A percentile compares a stretch with the other conserved stretches of the same genome.
phyloP scores from a whole-genome alignment of 1,140 invertebrate genomes.

The Hypothenemus hampei region DNA sequence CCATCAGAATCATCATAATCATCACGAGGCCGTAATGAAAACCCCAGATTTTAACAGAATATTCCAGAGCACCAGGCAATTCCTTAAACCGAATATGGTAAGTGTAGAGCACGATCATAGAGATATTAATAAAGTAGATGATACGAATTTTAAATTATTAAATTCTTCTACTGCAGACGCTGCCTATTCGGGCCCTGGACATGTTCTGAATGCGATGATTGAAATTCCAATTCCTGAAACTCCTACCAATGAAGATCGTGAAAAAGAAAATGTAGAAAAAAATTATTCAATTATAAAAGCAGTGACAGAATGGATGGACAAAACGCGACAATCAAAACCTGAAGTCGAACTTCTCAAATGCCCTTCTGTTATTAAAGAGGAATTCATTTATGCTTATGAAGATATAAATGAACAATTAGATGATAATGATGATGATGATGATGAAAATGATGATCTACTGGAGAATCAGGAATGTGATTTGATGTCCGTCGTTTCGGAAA shows the following conservation, averaged over 20 bases:
- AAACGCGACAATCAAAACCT: constrained; percentile 41
- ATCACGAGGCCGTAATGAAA: constrained; percentile 19
- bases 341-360: constrained; percentile 43
- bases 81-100: constrained; percentile 33
- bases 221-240: constrained; percentile 3
- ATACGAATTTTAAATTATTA: constrained; percentile 21
- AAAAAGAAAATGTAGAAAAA: constrained; percentile 17
- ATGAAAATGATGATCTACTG: constrained; percentile 26
- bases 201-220: constrained; percentile 32
- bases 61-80: constrained; percentile 31
- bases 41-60: constrained; percentile 34
- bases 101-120: constrained; percentile 25
- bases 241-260: constrained; percentile 11
- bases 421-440: constrained; percentile 12
- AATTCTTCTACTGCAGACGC: constrained; percentile 23
- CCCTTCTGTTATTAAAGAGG: constrained; percentile 36
- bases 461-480: constrained; percentile 39
- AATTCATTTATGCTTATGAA: constrained; percentile 30
- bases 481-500: constrained; percentile 4
- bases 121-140: constrained; percentile 16
- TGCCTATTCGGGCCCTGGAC: constrained; percentile 32
- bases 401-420: neutral
- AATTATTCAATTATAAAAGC: constrained; percentile 42
- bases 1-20: constrained; percentile 1
- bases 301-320: constrained; percentile 44